Base-by-base conservation (phyloP, 2,888 invertebrate genomes). In the Hybos culiciformis region DNA sequence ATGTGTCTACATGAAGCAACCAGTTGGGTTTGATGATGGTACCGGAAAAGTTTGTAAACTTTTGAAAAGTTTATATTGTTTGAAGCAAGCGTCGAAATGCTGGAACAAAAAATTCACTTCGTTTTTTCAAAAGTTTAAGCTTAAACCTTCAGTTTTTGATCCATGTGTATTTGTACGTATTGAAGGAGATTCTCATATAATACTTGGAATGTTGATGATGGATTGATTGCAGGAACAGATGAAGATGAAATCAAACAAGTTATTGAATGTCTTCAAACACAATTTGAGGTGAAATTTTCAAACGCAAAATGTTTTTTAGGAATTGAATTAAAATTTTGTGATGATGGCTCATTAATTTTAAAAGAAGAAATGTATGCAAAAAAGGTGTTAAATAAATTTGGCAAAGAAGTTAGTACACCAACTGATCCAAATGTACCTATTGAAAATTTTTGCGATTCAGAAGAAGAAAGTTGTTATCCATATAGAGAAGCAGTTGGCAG, bases 401-500 rank as follows among this genome's bases (percentile, higher is more conserved):
- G 29, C n/a, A 39, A 19, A 29, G 29, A 39, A 24, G 29, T 29
- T 15, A 15, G 29, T 29, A 38, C 26, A 38, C 18, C 38, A 15
- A 23, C n/a, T 15, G 24, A 38, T 14, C 26, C 4, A 24, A 37
- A 37, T 11, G n/a, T 14, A 23, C 12, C 21, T 37, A 23, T 15
- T 11, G 5, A 15, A 12, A 15, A 4, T 37, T 37, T 37, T 37
- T 9, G 11, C 14, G 9, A 37, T 15, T 32, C 32, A n/a, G 32
- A 32, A 32, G 32, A 32, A 14, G 8, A 15, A 14, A 32, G 3
- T 7, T 7, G 4, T 3, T 29, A 18, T 18, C 19, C 39, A 39
- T 48, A 50, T 41, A 45, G 41, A 6, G 37, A 41, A 33, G 20
- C 24, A 17, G 31, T 41, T 8, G 39, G 44, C 5, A 37, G 36